Percentiles rank a stretch among this genome's conserved stretches.
Conservation (phyloP, 2,113 vertebrate species). For the Condylura cristata region DNA sequence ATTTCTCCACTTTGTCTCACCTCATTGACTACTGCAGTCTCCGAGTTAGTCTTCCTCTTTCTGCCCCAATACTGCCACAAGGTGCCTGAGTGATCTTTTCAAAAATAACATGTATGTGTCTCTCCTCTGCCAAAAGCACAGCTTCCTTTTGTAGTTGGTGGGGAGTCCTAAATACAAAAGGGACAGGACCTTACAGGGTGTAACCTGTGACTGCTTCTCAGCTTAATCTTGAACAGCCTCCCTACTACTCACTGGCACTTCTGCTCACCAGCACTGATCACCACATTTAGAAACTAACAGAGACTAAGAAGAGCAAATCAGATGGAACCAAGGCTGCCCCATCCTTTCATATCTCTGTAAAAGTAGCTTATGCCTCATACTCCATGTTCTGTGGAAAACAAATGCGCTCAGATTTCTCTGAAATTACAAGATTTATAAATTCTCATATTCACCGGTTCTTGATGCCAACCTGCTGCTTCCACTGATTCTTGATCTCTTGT, state of each 20-base stretch:
- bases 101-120: background rate
- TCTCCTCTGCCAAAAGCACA: background rate
- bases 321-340: background rate
- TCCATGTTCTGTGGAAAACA: background rate
- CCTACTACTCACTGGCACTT: background rate
- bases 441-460: background rate
- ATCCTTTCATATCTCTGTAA: slow-evolving; percentile 6
- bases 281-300: background rate
- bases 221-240: background rate
- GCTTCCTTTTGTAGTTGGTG: background rate
- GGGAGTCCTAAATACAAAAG: too few relatives aligned
- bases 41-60: background rate
- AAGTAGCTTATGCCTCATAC: background rate
- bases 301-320: background rate
- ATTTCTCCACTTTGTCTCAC: background rate
- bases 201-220: background rate
- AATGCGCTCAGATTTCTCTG: background rate
- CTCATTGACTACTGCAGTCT: background rate
- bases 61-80: background rate
- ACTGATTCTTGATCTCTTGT: background rate
- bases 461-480: background rate
- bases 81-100: background rate
- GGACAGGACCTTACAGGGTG: background rate
- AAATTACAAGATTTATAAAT: background rate
- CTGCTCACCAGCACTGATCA: background rate